Percentiles rank a stretch among this genome's conserved stretches.
These are phyloP conservation scores for Nasonia vitripennis DNA, from an alignment of 1,140 invertebrate genomes.

Conservation along the genomic window DNA sequence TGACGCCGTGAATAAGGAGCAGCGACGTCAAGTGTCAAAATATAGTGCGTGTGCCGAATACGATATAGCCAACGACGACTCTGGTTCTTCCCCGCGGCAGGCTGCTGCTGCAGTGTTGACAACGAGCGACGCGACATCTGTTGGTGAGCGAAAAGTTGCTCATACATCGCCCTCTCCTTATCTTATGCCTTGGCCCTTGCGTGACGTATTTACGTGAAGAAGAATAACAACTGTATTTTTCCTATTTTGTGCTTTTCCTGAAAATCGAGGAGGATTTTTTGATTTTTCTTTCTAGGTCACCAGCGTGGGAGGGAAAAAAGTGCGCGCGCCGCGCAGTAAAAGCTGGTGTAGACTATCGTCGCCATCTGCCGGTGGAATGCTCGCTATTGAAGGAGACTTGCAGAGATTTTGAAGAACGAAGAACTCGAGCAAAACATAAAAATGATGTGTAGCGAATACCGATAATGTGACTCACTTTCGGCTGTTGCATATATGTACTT, in stretches of 20 bases:
- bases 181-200: too few species aligned
- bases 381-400: not conserved
- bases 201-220: too few species aligned
- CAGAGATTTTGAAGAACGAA: constrained; percentile 20
- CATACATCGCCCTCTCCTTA: not conserved
- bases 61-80: not conserved
- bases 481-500: not conserved
- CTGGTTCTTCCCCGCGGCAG: not conserved
- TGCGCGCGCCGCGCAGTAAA: constrained; percentile 28
- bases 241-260: too few species aligned
- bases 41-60: not conserved
- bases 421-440: not conserved
- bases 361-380: constrained; percentile 47
- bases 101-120: constrained; percentile 24
- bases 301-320: constrained; percentile 25
- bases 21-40: constrained; percentile 47
- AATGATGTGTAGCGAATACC: constrained; percentile 20
- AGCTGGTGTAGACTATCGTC: not conserved
- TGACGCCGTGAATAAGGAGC: not conserved
- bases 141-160: constrained; percentile 14
- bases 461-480: not conserved
- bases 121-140: constrained; percentile 19
- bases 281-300: constrained; percentile 7
- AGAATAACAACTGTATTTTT: too few species aligned
- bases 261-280: too few species aligned